Evolutionary conservation across 2,797 vertebrate species (phyloP).

Genomic region (Clamator glandarius): DNA sequence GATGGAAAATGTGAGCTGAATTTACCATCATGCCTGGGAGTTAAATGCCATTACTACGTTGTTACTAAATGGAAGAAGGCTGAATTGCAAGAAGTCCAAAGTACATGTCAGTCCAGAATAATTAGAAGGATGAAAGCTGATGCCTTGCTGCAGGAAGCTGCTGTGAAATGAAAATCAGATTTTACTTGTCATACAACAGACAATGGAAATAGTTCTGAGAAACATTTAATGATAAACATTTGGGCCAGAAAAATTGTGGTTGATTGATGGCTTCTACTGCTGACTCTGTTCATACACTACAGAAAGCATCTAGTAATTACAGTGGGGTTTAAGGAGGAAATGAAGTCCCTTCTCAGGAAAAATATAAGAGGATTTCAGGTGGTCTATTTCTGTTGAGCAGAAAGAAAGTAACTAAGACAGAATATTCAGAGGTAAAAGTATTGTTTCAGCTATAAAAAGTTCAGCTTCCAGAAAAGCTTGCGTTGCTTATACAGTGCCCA

Average conservation of each 20-base stretch:
- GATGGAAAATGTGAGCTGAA: not conserved
- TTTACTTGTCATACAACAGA: not conserved
- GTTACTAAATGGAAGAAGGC: not conserved
- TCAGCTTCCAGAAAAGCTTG: not conserved
- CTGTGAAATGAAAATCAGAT: not conserved
- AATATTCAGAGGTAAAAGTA: not conserved
- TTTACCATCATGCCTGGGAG: not conserved
- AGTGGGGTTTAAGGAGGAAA: not conserved
- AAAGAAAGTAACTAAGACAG: not conserved
- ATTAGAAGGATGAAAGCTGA: not conserved
- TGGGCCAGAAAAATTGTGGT: not conserved
- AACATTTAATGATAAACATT: not conserved
- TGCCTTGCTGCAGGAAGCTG: not conserved
- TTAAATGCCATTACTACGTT: not conserved
- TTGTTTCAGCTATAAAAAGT: not conserved
- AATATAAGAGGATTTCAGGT: not conserved
- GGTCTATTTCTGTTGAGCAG: not conserved
- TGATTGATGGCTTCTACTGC: not conserved
- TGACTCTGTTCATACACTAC: not conserved
- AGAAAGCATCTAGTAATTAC: not conserved
- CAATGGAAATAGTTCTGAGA: slow-evolving; percentile 8
- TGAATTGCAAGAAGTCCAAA: not conserved
- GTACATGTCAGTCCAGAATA: not conserved
- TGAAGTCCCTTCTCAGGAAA: not conserved
- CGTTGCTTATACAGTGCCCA: not conserved